Conservation (phyloP, 1,140 invertebrate species). For the Apis laboriosa region DNA sequence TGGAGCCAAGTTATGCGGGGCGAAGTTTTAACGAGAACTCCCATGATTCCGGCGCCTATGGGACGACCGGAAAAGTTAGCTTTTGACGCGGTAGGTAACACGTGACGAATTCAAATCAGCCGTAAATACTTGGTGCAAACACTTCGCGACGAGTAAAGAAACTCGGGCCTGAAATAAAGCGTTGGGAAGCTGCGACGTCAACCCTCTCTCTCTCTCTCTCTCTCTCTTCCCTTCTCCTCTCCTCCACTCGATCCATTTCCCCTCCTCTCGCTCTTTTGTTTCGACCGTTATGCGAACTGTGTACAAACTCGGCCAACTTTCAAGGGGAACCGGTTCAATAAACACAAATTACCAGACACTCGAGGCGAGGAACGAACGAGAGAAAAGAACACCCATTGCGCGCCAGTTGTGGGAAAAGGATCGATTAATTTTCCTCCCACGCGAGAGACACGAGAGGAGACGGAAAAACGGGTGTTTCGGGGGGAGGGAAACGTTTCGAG, state of each 20-base stretch:
- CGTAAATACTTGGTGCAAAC: conserved; percentile 73
- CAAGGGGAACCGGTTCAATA: conserved; percentile 63
- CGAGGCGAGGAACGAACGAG: background rate
- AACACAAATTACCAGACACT: conserved; percentile 63
- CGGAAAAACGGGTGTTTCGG: background rate
- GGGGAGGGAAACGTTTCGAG: no score
- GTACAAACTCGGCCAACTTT: conserved; percentile 68
- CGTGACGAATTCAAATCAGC: conserved; percentile 74
- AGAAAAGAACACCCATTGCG: conserved; percentile 30
- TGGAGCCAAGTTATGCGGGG: conserved; percentile 57
- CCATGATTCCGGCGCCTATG: conserved; percentile 57
- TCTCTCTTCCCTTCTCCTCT: background rate
- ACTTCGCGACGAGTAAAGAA: conserved; percentile 48
- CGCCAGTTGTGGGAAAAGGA: background rate
- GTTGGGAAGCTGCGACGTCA: conserved; percentile 51
- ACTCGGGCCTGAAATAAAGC: conserved; percentile 72
- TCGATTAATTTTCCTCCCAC: conserved; percentile 15
- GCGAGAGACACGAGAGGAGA: background rate
- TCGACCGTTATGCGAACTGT: background rate
- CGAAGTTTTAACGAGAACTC: conserved; percentile 57
- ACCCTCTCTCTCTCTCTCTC: conserved; percentile 25
- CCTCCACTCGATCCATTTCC: background rate
- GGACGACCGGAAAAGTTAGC: conserved; percentile 62
- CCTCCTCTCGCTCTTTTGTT: background rate
- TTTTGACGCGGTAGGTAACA: conserved; percentile 64